Percentiles rank a stretch among this genome's conserved stretches.
Evolutionary conservation across 2,113 vertebrate genomes (phyloP).

Genomic region (Myodes glareolus): DNA sequence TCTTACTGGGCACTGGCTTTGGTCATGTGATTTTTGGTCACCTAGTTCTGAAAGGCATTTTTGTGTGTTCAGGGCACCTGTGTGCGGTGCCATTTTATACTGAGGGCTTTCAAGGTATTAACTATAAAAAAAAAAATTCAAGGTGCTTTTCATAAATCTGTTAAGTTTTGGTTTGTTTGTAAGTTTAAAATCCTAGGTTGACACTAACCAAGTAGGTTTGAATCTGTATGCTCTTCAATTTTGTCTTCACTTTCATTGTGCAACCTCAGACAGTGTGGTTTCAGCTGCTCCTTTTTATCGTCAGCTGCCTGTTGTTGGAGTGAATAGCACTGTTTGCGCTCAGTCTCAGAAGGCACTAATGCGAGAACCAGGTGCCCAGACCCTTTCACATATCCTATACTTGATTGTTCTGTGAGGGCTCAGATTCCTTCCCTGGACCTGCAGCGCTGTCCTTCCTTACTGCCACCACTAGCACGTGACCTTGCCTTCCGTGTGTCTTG

Average conservation of each 20-base stretch:
- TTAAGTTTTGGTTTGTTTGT: neutral
- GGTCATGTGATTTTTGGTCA: neutral
- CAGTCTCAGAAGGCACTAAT: too few relatives aligned
- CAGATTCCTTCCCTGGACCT: neutral
- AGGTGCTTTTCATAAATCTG: neutral
- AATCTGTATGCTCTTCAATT: neutral
- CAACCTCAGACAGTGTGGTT: neutral
- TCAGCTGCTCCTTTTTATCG: neutral
- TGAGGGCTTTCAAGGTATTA: neutral
- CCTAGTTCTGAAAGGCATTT: neutral
- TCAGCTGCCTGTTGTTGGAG: neutral
- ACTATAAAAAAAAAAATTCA: neutral
- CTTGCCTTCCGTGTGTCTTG: neutral
- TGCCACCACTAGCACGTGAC: accelerated
- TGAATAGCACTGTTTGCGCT: accelerated
- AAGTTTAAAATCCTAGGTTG: neutral
- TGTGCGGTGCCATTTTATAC: neutral
- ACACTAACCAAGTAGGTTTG: neutral
- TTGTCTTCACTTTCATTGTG: neutral
- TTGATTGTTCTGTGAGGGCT: neutral
- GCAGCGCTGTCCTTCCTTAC: accelerated
- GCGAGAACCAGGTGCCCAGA: neutral
- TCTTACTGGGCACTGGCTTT: neutral
- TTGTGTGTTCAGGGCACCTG: neutral
- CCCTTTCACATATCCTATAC: accelerated